phyloP scores from a whole-genome alignment of 2,888 invertebrate species.

The Chaitophorus viminalis region DNA sequence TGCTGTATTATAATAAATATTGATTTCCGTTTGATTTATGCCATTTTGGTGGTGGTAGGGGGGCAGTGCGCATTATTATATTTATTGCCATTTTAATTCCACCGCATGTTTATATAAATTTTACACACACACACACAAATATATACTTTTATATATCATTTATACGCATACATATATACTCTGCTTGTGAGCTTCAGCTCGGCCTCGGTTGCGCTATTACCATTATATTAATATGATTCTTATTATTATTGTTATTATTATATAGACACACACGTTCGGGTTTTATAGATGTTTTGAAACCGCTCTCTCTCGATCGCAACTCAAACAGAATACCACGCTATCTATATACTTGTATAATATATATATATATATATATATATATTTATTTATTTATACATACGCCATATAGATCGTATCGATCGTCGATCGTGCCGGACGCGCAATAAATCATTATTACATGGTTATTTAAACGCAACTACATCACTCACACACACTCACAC shows the following conservation, averaged over 20 bases:
- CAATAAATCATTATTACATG: conserved; percentile 58
- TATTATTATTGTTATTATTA: conserved; percentile 1
- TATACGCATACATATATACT: not conserved
- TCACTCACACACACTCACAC: not conserved
- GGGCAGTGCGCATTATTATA: conserved; percentile 17
- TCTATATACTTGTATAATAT: not conserved
- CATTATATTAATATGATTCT: not conserved
- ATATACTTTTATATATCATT: not conserved
- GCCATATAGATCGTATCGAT: conserved; percentile 49
- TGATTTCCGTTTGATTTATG: conserved; percentile 54
- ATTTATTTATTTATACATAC: no score
- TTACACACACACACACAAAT: not conserved
- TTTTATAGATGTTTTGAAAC: conserved; percentile 39
- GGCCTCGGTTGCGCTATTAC: not conserved
- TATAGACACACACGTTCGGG: conserved; percentile 20
- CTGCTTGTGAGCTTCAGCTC: not conserved
- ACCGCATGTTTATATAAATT: not conserved
- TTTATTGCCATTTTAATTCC: conserved; percentile 50
- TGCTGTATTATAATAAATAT: conserved; percentile 36
- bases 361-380: no score
- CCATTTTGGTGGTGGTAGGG: not conserved
- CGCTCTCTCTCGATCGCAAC: conserved; percentile 45
- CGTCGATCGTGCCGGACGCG: conserved; percentile 55
- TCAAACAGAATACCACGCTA: conserved; percentile 2
- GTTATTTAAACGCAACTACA: conserved; percentile 50